Conservation (phyloP, 2,888 invertebrate species). For the Seira ritae region DNA sequence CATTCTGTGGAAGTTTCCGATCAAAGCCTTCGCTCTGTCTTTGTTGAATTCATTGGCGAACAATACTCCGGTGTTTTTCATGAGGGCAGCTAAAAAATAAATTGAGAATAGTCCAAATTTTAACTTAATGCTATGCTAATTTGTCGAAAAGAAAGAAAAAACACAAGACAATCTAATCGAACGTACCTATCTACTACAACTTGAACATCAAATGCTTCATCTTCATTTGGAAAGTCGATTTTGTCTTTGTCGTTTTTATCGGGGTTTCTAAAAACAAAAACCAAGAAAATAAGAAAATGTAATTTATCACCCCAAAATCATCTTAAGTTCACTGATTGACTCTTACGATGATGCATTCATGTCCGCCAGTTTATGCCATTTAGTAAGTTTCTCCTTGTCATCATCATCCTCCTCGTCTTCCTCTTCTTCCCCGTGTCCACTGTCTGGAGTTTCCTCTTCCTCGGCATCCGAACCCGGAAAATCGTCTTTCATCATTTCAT, state of each 20-base stretch:
- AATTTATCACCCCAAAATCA: no score
- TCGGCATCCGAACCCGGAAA: conserved; percentile 61
- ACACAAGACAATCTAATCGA: not conserved
- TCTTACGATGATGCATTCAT: conserved; percentile 68
- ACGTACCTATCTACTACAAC: conserved; percentile 84
- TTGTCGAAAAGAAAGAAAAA: no score
- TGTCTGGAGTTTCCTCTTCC: conserved; percentile 69
- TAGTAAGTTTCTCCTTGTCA: conserved; percentile 73
- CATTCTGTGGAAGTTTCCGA: conserved; percentile 97
- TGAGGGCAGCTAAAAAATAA: conserved; percentile 84
- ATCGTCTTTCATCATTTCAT: conserved; percentile 60
- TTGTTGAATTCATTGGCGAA: conserved; percentile 97
- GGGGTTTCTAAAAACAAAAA: no score
- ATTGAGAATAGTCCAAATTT: conserved; percentile 30
- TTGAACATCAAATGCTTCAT: conserved; percentile 85
- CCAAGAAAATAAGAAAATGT: no score
- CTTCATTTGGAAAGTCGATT: conserved; percentile 88
- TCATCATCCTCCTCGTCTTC: conserved; percentile 30
- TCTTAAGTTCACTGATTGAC: no score
- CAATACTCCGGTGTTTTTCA: conserved; percentile 98
- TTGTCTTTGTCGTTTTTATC: conserved; percentile 75
- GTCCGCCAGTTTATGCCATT: conserved; percentile 75
- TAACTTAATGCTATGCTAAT: no score
- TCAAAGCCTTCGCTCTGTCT: conserved; percentile 92
- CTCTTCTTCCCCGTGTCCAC: conserved; percentile 74